Percentiles rank a stretch among this genome's conserved stretches.
These are phyloP conservation scores for Margarornis squamiger DNA, from an alignment of 2,797 vertebrate genomes.

Conservation along the genomic window DNA sequence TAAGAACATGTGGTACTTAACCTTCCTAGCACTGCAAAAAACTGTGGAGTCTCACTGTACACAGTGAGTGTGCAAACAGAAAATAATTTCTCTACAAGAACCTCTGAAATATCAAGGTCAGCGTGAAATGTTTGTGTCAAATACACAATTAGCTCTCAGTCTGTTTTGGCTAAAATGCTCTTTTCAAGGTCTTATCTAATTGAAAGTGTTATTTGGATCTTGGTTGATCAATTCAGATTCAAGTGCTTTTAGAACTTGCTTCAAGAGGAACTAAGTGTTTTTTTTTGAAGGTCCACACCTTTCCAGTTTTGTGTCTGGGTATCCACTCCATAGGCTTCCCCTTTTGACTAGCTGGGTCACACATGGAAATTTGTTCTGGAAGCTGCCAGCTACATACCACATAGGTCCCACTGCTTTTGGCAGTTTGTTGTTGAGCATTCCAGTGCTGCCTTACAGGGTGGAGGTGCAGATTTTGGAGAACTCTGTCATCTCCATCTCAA, in stretches of 20 bases:
- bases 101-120: not conserved
- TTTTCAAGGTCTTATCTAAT: not conserved
- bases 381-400: rapidly evolving
- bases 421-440: not conserved
- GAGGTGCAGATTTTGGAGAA: not conserved
- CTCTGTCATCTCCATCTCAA: not conserved
- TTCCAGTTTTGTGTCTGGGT: not conserved
- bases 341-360: not conserved
- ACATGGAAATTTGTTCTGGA: not conserved
- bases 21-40: not conserved
- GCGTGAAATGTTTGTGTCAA: not conserved
- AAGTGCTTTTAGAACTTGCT: not conserved
- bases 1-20: not conserved
- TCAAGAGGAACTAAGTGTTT: not conserved
- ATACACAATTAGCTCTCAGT: not conserved
- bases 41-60: not conserved
- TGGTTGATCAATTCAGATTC: not conserved
- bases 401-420: not conserved
- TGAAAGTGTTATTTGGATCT: not conserved
- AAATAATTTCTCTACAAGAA: not conserved
- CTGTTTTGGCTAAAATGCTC: not conserved
- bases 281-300: not conserved
- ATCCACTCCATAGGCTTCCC: not conserved
- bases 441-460: not conserved
- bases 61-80: not conserved